These are phyloP conservation scores for Dolichoris vasculosae DNA, from an alignment of 1,140 invertebrate species.

Conservation along the genomic window DNA sequence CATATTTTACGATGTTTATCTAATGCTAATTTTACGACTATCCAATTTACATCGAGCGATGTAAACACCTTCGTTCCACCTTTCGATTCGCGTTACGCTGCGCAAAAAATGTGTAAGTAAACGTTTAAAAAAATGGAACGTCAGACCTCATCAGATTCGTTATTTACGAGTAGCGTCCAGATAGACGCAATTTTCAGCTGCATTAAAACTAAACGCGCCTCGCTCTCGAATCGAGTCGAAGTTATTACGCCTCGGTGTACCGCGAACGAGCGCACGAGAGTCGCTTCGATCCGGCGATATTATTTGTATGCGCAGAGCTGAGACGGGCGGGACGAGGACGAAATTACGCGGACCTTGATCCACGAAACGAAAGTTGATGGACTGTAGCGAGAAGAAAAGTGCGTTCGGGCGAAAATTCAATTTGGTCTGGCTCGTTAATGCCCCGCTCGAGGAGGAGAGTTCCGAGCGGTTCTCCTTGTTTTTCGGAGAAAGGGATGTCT, in stretches of 20 bases:
- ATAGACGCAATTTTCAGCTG: conserved; percentile 29
- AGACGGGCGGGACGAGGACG: neutral
- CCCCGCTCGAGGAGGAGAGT: neutral
- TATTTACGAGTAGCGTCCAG: conserved; percentile 14
- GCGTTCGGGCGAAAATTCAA: conserved; percentile 15
- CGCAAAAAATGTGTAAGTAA: neutral
- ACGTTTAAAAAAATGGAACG: neutral
- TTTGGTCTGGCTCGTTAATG: neutral
- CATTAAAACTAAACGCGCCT: neutral
- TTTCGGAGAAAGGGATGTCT: too few relatives aligned
- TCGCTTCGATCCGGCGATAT: neutral
- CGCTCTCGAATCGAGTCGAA: neutral
- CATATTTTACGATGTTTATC: neutral
- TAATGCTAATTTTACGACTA: neutral
- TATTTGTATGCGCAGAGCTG: conserved; percentile 15
- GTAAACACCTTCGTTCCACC: neutral
- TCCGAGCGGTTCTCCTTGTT: too few relatives aligned
- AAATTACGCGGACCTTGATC: neutral
- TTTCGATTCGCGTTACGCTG: neutral
- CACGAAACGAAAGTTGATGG: too few relatives aligned
- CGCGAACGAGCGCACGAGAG: neutral
- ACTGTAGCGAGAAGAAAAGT: too few relatives aligned
- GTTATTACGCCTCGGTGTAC: neutral
- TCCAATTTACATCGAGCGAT: neutral
- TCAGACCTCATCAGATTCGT: conserved; percentile 1